Evolutionary conservation across 2,113 vertebrate species (phyloP), one percentile per base, ranked within the genome.

Genomic region (Neofelis nebulosa): DNA sequence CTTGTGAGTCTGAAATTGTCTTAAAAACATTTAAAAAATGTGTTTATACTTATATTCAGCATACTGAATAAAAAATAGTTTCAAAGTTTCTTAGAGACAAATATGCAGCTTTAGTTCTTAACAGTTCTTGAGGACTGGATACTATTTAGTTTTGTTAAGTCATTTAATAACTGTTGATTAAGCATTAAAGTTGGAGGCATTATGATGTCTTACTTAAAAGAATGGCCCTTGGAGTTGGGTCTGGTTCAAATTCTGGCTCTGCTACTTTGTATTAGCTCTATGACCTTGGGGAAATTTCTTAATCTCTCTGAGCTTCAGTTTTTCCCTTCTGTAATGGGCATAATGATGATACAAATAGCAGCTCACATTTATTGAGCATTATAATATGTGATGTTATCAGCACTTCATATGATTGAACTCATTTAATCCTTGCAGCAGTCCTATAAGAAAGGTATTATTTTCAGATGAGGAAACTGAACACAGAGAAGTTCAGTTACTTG

Each of bases 321-420:
- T 93, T 25, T 45, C 38, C 73, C 33, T 29, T 88, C 33, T 78
- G 4, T 74, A 68, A 50, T 1, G 12, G 52, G 19, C 31, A 65
- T 89, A 65, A 65, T 48, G 52, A 78, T 61, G 33, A 76, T 61
- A 91, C 3, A 76, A 90, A 81, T 57, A 93, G 65, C 80, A 36
- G 19, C 36, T 93, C 29, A 33, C 27, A 48, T 81, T 61, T 71
- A 48, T 23, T 87, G 48, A 81, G 7, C 38, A 16, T 63, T 68
- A 9, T 82, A 61, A 27, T 65, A 36, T 52, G n/a, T 76, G 38
- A 45, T 90, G n/a, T 63, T 95, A 50, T 90, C 81, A 87, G 25
- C 12, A 78, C n/a, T 57, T 91, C 74, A 61, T 69, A n/a, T 85
- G 86, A 74, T 91, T 81, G 91, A 97, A 27, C 52, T 89, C 41